These are phyloP conservation scores for Morphnarchus princeps DNA, from an alignment of 2,113 vertebrate genomes.

Conservation along the genomic window DNA sequence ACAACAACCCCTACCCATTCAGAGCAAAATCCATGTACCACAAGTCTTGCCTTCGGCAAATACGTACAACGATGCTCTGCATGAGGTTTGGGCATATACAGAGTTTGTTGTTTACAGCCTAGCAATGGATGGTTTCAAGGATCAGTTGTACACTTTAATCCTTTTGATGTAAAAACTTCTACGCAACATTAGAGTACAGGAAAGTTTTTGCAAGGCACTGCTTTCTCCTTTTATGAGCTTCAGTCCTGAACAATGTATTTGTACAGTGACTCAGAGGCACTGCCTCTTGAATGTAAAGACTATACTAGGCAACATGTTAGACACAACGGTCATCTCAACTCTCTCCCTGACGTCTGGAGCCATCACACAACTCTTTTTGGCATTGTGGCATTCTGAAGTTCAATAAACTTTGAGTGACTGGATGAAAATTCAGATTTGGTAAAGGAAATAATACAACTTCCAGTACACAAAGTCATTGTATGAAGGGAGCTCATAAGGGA, in stretches of 20 bases:
- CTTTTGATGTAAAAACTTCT: not conserved
- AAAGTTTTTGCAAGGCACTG: not conserved
- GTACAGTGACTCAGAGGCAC: not conserved
- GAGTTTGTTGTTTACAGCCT: not conserved
- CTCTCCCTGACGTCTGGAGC: not conserved
- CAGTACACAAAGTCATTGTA: not conserved
- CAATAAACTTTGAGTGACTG: not conserved
- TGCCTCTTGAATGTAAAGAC: not conserved
- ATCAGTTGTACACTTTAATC: not conserved
- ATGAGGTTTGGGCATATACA: not conserved
- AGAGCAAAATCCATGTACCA: not conserved
- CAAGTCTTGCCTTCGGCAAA: not conserved
- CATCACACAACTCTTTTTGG: not conserved
- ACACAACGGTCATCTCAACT: not conserved
- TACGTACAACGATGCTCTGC: not conserved
- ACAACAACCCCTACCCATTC: not conserved
- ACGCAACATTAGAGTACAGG: not conserved
- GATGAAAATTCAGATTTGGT: not conserved
- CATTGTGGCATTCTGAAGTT: not conserved
- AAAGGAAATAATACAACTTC: not conserved
- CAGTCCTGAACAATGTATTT: not conserved
- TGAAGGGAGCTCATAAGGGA: not conserved
- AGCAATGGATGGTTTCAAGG: not conserved
- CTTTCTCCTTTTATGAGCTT: not conserved
- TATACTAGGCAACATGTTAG: not conserved